A percentile compares a stretch with the other conserved stretches of the same genome.
phyloP scores from a whole-genome alignment of 1,140 invertebrate genomes.

The Papilio polytes region DNA sequence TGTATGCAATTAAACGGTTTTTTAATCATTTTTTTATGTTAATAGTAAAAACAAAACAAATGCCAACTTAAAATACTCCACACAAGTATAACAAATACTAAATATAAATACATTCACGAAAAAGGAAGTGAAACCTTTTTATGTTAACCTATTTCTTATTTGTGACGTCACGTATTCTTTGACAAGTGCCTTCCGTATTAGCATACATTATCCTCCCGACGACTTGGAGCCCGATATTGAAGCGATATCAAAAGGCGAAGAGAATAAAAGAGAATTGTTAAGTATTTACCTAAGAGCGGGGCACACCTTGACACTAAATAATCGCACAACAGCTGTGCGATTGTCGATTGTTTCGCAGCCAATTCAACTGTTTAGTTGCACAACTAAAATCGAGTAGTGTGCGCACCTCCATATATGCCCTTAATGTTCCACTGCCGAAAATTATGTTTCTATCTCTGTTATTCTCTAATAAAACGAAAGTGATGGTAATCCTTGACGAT shows the following conservation, averaged over 20 bases:
- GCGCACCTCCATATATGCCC: no score
- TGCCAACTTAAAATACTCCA: no score
- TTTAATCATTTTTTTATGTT: neutral
- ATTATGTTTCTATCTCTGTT: neutral
- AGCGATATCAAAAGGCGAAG: neutral
- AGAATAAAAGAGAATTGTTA: constrained; percentile 21
- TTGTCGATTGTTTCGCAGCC: no score
- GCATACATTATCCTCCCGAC: constrained; percentile 5
- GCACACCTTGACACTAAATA: no score
- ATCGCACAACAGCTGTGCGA: no score
- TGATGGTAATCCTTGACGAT: no score
- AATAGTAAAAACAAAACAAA: no score
- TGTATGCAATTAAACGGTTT: neutral
- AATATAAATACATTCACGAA: neutral
- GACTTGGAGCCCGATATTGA: neutral
- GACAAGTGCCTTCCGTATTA: constrained; percentile 18
- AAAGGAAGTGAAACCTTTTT: constrained; percentile 5
- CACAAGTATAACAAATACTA: neutral
- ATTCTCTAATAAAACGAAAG: neutral
- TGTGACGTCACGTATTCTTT: constrained; percentile 14
- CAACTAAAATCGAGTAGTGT: no score
- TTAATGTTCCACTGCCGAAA: neutral
- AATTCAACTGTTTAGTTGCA: no score
- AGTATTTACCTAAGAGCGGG: neutral
- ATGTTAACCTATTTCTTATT: constrained; percentile 4